These are phyloP conservation scores for Rallus crepitans DNA, from an alignment of 2,797 vertebrate genomes.

Conservation along the genomic window DNA sequence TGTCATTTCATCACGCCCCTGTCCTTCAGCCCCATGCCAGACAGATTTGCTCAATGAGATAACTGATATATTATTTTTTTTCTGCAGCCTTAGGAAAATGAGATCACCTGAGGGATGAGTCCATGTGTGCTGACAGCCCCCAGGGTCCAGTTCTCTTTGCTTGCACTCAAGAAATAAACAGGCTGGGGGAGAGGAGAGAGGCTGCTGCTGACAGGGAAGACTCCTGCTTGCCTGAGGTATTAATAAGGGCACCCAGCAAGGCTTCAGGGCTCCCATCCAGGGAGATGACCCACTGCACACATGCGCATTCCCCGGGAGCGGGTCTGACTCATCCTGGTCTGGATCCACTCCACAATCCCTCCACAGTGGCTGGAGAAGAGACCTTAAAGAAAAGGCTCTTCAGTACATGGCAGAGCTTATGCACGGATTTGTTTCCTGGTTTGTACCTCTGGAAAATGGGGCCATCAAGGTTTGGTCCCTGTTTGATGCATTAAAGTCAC, in stretches of 20 bases:
- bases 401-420: neutral
- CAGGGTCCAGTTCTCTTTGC: neutral
- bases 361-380: neutral
- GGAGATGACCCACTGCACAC: neutral
- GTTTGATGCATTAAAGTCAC: neutral
- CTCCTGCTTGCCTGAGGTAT: neutral
- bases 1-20: neutral
- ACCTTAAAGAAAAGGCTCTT: neutral
- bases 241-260: neutral
- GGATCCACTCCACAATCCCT: neutral
- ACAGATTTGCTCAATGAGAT: neutral
- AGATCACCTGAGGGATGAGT: neutral
- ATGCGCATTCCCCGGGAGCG: fast-evolving
- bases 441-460: neutral
- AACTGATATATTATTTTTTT: neutral
- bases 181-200: neutral
- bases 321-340: slow-evolving; percentile 20
- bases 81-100: neutral
- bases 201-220: neutral
- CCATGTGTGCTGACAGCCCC: neutral
- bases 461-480: neutral
- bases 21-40: fast-evolving
- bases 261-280: neutral
- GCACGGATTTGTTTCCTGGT: neutral
- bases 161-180: neutral